Base-by-base conservation (phyloP, 2,888 invertebrate genomes). In the Erebia ligea region DNA sequence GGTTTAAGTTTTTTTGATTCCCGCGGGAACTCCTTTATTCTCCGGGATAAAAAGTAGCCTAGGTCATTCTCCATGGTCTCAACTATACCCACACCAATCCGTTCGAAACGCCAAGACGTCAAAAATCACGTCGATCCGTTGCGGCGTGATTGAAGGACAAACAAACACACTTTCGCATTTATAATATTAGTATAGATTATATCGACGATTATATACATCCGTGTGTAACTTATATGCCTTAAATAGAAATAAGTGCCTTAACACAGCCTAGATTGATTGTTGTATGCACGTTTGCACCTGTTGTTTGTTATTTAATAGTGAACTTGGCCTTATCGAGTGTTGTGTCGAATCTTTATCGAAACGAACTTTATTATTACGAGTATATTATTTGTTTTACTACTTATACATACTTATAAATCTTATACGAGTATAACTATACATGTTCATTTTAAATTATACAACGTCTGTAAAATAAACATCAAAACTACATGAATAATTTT, bases 171-270 rank as follows among this genome's bases (percentile, higher is more conserved):
- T n/a, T n/a, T n/a, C n/a, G n/a, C n/a, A n/a, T n/a, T n/a, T n/a
- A n/a, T n/a, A n/a, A n/a, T n/a, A n/a, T n/a, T n/a, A n/a, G n/a
- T n/a, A n/a, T n/a, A n/a, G n/a, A 45, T 58, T 58, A 48, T 48
- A 58, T 25, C 67, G 58, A 9, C 66, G 52, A 45, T 66, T 52
- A 25, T 25, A 61, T 3, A 73, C 75, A 76, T 80, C 76, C 58
- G 76, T 66, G 54, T 71, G 40, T 77, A 76, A 77, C 76, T 77
- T 79, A 72, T 79, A 34, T 86, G 86, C 85, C 88, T 87, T 79
- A 75, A 82, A 79, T 87, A 88, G 85, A 83, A 25, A 80, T 86
- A 90, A 90, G 91, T 91, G 90, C 83, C 82, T 84, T 84, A 81
- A 79, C 76, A 79, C 78, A 79, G 80, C 79, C 77, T 83, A 77